phyloP scores from a whole-genome alignment of 2,113 vertebrate genomes.

The Variabilichromis moorii region DNA sequence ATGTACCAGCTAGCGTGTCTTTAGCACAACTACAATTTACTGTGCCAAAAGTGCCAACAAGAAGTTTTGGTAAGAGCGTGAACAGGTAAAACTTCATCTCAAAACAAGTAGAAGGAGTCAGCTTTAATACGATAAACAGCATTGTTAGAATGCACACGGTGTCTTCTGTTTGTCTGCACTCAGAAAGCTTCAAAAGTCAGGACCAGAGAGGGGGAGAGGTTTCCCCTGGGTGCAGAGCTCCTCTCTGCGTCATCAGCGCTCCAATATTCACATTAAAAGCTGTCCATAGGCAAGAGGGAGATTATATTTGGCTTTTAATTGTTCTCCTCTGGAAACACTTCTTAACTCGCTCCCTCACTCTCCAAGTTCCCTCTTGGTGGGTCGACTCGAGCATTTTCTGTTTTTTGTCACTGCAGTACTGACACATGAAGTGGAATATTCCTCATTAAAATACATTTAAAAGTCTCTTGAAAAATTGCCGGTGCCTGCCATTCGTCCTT shows the following conservation, averaged over 20 bases:
- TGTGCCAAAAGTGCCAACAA: not conserved
- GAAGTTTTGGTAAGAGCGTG: not conserved
- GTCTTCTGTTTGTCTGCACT: not conserved
- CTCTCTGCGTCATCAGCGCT: slow-evolving; percentile 5
- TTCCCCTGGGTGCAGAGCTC: slow-evolving; percentile 3
- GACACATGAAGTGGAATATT: slow-evolving; percentile 19
- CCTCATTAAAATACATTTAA: slow-evolving; percentile 54
- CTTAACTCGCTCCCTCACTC: not conserved
- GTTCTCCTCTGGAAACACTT: slow-evolving; percentile 16
- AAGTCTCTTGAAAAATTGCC: slow-evolving; percentile 17
- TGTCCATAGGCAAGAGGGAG: not conserved
- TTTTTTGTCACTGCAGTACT: not conserved
- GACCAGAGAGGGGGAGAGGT: not conserved
- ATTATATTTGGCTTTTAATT: slow-evolving; percentile 37
- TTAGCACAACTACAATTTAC: not conserved
- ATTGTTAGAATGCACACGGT: not conserved
- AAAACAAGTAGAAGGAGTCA: not conserved
- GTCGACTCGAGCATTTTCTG: not conserved
- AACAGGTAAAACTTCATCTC: not conserved
- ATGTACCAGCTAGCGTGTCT: not conserved
- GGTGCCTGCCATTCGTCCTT: not conserved
- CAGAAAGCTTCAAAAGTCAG: not conserved
- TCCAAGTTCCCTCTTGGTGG: not conserved
- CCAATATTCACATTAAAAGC: slow-evolving; percentile 10
- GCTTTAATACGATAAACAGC: not conserved